Conservation (phyloP, 1,140 invertebrate genomes). For the Metaphire vulgaris region DNA sequence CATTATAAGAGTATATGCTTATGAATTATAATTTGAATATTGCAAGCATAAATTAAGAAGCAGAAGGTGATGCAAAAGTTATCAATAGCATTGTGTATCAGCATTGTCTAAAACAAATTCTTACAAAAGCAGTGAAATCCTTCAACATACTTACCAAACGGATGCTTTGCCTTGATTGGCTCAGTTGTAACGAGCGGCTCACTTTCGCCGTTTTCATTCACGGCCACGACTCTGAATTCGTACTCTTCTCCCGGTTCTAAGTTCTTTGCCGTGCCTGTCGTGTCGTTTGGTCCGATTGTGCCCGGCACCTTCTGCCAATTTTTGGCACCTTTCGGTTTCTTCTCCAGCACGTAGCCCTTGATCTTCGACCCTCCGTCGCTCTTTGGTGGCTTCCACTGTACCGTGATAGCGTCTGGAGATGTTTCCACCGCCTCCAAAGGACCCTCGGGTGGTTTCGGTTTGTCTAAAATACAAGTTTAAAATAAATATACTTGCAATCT, state of each 20-base stretch:
- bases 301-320: conserved; percentile 43
- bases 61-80: too few species aligned
- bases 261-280: conserved; percentile 74
- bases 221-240: conserved; percentile 95
- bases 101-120: too few species aligned
- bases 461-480: conserved; percentile 58
- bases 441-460: conserved; percentile 80
- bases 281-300: conserved; percentile 36
- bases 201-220: conserved; percentile 91
- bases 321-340: conserved; percentile 67
- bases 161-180: conserved; percentile 86
- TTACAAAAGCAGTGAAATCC: too few species aligned
- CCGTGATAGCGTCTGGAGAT: conserved; percentile 85
- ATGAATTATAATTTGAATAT: too few species aligned
- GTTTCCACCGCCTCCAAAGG: conserved; percentile 74
- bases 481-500: too few species aligned
- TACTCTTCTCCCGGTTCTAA: conserved; percentile 82
- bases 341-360: conserved; percentile 83
- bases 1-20: too few species aligned
- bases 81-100: too few species aligned
- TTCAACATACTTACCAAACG: conserved; percentile 75
- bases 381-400: conserved; percentile 87
- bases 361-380: conserved; percentile 71
- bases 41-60: too few species aligned
- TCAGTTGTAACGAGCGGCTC: conserved; percentile 81